These are phyloP conservation scores for Lasioglossum oenotherae DNA, from an alignment of 2,888 invertebrate species.

Conservation along the genomic window DNA sequence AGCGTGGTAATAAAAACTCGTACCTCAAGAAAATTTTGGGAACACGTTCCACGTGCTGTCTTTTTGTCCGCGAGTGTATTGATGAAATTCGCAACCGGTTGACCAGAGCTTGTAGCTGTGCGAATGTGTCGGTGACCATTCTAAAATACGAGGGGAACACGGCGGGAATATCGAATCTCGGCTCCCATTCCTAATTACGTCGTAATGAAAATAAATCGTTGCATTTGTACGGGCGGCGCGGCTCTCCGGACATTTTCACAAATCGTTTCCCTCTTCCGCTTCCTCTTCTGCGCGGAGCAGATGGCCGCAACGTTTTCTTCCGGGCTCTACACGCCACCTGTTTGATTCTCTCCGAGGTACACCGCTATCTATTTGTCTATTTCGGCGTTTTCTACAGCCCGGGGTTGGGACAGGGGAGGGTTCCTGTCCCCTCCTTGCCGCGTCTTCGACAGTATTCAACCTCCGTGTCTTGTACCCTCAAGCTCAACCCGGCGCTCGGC, in stretches of 20 bases:
- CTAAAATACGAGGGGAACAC: background rate
- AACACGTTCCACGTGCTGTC: background rate
- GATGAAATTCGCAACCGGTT: background rate
- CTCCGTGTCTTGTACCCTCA: constrained; percentile 15
- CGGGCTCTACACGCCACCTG: constrained; percentile 73
- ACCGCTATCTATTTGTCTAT: constrained; percentile 74
- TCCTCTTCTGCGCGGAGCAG: background rate
- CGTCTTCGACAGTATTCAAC: constrained; percentile 56
- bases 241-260: constrained; percentile 56
- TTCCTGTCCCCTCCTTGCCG: background rate
- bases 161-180: constrained; percentile 45
- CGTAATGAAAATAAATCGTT: constrained; percentile 81
- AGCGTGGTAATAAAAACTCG: too few species aligned
- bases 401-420: too few species aligned
- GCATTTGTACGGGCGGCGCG: constrained; percentile 72
- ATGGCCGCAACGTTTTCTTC: constrained; percentile 35
- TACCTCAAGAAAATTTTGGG: too few species aligned
- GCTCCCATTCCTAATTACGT: constrained; percentile 74
- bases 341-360: constrained; percentile 74
- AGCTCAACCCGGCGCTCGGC: constrained; percentile 18
- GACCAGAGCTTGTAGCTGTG: background rate
- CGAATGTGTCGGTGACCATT: background rate
- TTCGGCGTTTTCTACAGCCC: constrained; percentile 62
- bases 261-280: constrained; percentile 29
- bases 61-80: background rate